These are phyloP conservation scores for Mesorhabditis sp. DNA, from an alignment of 2,888 invertebrate genomes.

Conservation along the genomic window DNA sequence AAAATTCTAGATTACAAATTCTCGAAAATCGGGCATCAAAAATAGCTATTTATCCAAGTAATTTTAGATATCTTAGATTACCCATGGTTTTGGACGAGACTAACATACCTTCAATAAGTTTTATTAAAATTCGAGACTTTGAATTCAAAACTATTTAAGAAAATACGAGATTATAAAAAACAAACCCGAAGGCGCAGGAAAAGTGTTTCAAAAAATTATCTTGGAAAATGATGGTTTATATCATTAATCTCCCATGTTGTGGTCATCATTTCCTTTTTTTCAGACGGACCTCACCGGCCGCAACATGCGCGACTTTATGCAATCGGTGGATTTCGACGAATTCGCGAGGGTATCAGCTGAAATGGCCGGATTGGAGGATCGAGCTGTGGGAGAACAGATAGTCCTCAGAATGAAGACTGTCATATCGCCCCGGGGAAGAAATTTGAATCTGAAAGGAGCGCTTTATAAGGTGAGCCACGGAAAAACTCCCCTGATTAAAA, in stretches of 20 bases:
- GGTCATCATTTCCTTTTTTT: conserved; percentile 10
- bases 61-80: no score
- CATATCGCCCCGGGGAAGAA: conserved; percentile 83
- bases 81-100: no score
- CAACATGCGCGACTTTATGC: conserved; percentile 85
- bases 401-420: conserved; percentile 88
- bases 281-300: conserved; percentile 94
- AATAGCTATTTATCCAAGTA: no score
- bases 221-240: not conserved
- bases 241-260: not conserved
- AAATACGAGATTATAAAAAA: not conserved
- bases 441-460: conserved; percentile 89
- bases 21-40: no score
- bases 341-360: conserved; percentile 61
- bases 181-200: not conserved
- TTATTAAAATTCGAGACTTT: not conserved
- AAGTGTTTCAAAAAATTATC: not conserved
- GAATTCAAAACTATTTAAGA: not conserved
- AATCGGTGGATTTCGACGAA: conserved; percentile 92
- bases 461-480: conserved; percentile 76
- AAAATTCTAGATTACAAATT: no score
- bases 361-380: not conserved
- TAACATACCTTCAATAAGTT: no score
- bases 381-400: conserved; percentile 13
- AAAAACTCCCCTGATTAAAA: no score